Evolutionary conservation across 2,888 invertebrate genomes (phyloP), one percentile per base, ranked within the genome.

Genomic region (Pseudococcus viburni): DNA sequence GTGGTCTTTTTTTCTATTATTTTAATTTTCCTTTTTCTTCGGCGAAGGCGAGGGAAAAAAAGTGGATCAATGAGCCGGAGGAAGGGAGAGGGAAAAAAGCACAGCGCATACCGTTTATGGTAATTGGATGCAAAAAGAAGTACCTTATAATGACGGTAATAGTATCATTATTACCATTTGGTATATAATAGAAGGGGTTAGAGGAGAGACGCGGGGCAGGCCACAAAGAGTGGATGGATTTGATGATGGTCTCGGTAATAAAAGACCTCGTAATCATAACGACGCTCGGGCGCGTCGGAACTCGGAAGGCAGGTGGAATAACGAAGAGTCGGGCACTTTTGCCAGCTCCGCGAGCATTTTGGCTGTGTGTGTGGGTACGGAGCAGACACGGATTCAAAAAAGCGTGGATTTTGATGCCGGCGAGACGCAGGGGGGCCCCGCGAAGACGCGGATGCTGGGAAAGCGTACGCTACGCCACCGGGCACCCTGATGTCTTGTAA

Each of bases 111-210:
- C 33, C 77, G 77, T 77, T 77, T 77, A 77, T 77, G 77, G 77
- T 77, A 77, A 77, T 77, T 77, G 77, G 77, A 77, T 77, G 77
- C 77, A 77, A 77, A 77, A 51, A 51, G 51, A 77, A 77, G 77
- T 77, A 77, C 77, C 77, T 77, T 77, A 77, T 77, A 77, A 77
- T 77, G 77, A 77, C 77, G 77, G 33, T 77, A 77, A 77, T 77
- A 39, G 77, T 77, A 77, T 77, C 77, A 77, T 77, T 77, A 77
- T 77, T 77, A 77, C 77, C 77, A 39, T 77, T 77, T 77, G 77
- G 77, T 39, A 26, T 77, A 64, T 64, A 77, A 77, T 77, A 77
- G 22, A 77, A 15, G 6, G 17, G 11, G 33, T 1, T 11, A 15
- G 5, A 15, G 17, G 51, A 11, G 12, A 51, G 51, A 17, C 0